Percentiles rank a stretch among this genome's conserved stretches.
Evolutionary conservation across 2,888 invertebrate species (phyloP).

Genomic region (Cyrtodaria siliqua): DNA sequence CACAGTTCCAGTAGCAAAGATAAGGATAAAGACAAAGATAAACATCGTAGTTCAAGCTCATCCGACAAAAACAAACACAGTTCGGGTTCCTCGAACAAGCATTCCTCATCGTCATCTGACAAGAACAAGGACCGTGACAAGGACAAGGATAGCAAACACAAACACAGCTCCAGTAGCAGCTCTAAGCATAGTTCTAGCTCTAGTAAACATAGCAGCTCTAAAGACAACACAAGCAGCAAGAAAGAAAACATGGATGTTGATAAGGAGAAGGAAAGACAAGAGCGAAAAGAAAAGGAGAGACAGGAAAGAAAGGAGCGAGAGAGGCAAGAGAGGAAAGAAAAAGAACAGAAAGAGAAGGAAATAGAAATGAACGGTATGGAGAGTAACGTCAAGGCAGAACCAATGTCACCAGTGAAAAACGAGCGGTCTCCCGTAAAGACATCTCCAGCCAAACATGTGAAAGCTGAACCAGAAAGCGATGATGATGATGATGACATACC

Average conservation of each 20-base stretch:
- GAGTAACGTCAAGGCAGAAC: constrained; percentile 32
- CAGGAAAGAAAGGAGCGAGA: constrained; percentile 61
- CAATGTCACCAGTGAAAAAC: constrained; percentile 48
- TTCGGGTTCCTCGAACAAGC: constrained; percentile 53
- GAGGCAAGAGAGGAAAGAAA: constrained; percentile 53
- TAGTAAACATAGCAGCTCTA: constrained; percentile 31
- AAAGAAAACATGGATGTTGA: constrained; percentile 57
- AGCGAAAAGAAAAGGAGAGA: constrained; percentile 54
- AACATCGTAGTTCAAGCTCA: constrained; percentile 59
- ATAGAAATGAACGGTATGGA: constrained; percentile 25
- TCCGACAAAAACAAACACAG: constrained; percentile 53
- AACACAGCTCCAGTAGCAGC: constrained; percentile 50
- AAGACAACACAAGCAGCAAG: constrained; percentile 35
- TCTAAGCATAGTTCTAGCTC: constrained; percentile 52
- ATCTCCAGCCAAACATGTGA: constrained; percentile 47
- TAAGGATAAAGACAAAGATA: constrained; percentile 48
- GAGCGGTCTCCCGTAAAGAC: constrained; percentile 46
- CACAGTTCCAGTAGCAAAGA: constrained; percentile 46
- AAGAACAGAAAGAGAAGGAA: constrained; percentile 50
- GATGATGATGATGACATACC: constrained; percentile 72
- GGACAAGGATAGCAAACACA: constrained; percentile 52
- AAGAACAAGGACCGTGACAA: constrained; percentile 61
- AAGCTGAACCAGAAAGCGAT: constrained; percentile 68
- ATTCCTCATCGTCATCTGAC: constrained; percentile 56
- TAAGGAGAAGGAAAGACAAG: constrained; percentile 55